Evolutionary conservation across 2,797 vertebrate species (phyloP).

Genomic region (Crocodylus rhombifer): DNA sequence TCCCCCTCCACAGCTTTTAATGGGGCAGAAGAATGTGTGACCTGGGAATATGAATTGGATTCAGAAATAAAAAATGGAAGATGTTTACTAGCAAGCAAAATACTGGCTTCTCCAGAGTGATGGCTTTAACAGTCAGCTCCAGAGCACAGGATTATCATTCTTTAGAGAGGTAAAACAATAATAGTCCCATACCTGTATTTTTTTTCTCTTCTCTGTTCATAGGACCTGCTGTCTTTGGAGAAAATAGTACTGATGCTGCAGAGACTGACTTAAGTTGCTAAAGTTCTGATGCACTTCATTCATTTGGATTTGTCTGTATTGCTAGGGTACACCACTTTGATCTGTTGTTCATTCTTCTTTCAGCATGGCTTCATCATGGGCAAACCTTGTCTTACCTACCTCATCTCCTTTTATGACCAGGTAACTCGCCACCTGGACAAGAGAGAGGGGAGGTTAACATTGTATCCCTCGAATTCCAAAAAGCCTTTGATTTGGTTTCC

Average conservation of each 20-base stretch:
- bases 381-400: too few species aligned
- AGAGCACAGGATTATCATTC: not conserved
- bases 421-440: too few species aligned
- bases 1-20: not conserved
- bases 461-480: too few species aligned
- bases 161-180: too few species aligned
- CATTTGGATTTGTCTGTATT: not conserved
- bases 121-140: not conserved
- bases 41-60: not conserved
- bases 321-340: not conserved
- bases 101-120: not conserved
- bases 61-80: not conserved
- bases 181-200: too few species aligned
- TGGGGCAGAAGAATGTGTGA: accelerated
- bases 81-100: not conserved
- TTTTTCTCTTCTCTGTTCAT: too few species aligned
- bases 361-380: too few species aligned
- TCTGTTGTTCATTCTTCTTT: not conserved
- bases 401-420: too few species aligned
- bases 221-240: not conserved
- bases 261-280: not conserved
- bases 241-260: not conserved
- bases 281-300: not conserved
- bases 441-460: too few species aligned
- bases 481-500: too few species aligned